phyloP scores from a whole-genome alignment of 2,888 invertebrate species.

The Zaprionus lineosus region DNA sequence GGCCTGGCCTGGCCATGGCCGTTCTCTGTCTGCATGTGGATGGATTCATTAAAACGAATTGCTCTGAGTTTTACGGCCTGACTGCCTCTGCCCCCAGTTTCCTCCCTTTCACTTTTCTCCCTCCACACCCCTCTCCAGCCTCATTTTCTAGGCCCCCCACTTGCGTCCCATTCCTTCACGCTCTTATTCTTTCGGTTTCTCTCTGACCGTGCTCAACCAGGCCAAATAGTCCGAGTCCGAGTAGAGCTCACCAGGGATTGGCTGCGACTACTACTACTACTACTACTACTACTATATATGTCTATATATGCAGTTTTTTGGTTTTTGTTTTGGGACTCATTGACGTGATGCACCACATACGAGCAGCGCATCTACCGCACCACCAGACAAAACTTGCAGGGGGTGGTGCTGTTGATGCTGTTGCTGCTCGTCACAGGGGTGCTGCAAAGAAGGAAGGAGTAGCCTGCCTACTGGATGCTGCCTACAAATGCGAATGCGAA shows the following conservation, averaged over 20 bases:
- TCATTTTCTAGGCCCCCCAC: neutral
- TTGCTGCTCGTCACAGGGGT: too few species aligned
- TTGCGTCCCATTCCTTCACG: slow-evolving; percentile 5
- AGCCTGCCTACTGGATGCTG: slow-evolving; percentile 38
- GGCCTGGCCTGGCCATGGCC: neutral
- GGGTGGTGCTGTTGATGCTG: too few species aligned
- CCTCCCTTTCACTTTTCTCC: neutral
- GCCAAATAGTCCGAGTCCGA: slow-evolving; percentile 43
- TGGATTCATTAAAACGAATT: slow-evolving; percentile 80
- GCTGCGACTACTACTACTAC: slow-evolving; percentile 25
- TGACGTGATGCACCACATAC: slow-evolving; percentile 61
- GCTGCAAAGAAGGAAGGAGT: slow-evolving; percentile 4
- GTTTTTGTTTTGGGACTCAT: slow-evolving; percentile 69
- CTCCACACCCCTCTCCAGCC: neutral
- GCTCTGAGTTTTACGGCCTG: slow-evolving; percentile 69
- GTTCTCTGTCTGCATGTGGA: slow-evolving; percentile 62
- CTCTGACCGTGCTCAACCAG: slow-evolving; percentile 32
- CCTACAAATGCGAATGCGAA: slow-evolving; percentile 1
- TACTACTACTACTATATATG: slow-evolving; percentile 18
- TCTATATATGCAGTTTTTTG: slow-evolving; percentile 39
- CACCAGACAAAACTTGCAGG: too few species aligned
- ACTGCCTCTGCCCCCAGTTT: slow-evolving; percentile 28
- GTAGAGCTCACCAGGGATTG: slow-evolving; percentile 41
- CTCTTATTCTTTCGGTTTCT: too few species aligned
- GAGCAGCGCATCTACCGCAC: slow-evolving; percentile 21